Conservation (phyloP, 2,888 invertebrate genomes). For the Caenorhabditis becei region DNA sequence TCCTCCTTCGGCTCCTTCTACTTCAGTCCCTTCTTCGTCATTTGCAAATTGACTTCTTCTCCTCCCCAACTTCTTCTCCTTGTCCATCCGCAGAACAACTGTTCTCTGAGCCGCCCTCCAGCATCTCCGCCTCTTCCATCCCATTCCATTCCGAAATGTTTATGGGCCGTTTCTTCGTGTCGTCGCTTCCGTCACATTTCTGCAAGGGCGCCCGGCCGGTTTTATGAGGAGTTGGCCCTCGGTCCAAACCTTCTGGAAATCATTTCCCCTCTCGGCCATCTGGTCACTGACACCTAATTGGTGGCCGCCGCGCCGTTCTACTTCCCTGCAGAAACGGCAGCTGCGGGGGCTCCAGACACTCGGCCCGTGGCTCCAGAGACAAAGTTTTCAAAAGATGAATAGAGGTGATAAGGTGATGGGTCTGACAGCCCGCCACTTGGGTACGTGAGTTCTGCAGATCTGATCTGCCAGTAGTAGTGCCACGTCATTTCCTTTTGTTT, state of each 20-base stretch:
- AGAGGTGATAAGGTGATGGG: slow-evolving; percentile 45
- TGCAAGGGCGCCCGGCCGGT: slow-evolving; percentile 10
- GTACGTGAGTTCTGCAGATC: slow-evolving; percentile 35
- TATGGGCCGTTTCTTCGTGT: slow-evolving; percentile 55
- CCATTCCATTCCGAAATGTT: slow-evolving; percentile 55
- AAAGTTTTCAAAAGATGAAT: slow-evolving; percentile 33
- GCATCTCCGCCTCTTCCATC: slow-evolving; percentile 7
- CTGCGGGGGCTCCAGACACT: background rate
- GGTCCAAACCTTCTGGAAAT: slow-evolving; percentile 1
- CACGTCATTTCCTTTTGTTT: slow-evolving; percentile 3
- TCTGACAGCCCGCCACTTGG: slow-evolving; percentile 31
- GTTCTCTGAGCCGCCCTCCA: slow-evolving; percentile 2
- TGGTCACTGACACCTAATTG: slow-evolving; percentile 14
- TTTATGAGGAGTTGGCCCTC: slow-evolving; percentile 50
- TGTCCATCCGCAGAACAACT: slow-evolving; percentile 51
- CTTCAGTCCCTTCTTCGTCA: slow-evolving; percentile 25
- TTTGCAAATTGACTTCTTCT: slow-evolving; percentile 38
- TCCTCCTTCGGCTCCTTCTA: slow-evolving; percentile 16
- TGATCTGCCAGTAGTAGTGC: background rate
- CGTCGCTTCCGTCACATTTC: slow-evolving; percentile 48
- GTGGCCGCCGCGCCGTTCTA: background rate
- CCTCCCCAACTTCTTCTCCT: slow-evolving; percentile 1
- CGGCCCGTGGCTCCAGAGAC: background rate
- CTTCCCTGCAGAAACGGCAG: background rate
- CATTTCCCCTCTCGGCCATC: background rate